Evolutionary conservation across 2,888 invertebrate species (phyloP).

Genomic region (Lithophane socia): DNA sequence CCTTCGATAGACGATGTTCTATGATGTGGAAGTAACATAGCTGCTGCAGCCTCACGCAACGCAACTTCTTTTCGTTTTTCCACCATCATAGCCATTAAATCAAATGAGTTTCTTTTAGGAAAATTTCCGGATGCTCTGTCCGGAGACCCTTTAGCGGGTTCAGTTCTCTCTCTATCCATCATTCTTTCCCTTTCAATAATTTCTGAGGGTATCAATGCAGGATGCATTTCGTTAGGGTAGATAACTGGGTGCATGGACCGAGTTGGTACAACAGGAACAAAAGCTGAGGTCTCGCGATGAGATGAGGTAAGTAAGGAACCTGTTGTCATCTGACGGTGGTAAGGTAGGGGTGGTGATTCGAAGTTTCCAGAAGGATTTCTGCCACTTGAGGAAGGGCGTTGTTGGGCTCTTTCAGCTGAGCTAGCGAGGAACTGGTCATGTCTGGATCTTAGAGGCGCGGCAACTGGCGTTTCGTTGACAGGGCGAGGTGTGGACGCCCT

Average conservation of each 20-base stretch:
- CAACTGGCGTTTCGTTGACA: conserved; percentile 84
- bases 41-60: conserved; percentile 93
- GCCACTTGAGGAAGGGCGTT: conserved; percentile 88
- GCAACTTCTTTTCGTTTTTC: conserved; percentile 96
- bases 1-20: conserved; percentile 88
- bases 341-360: conserved; percentile 92
- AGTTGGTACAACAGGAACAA: conserved; percentile 96
- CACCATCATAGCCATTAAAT: conserved; percentile 97
- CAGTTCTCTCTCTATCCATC: conserved; percentile 86
- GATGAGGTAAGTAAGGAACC: conserved; percentile 87
- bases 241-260: conserved; percentile 93
- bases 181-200: conserved; percentile 90
- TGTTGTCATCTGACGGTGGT: conserved; percentile 92
- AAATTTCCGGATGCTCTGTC: conserved; percentile 85
- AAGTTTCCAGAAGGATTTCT: conserved; percentile 89
- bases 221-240: conserved; percentile 93
- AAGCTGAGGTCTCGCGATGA: conserved; percentile 95
- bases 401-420: conserved; percentile 86
- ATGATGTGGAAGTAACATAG: conserved; percentile 92
- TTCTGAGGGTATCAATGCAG: conserved; percentile 91
- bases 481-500: conserved; percentile 89
- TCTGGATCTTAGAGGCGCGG: conserved; percentile 87
- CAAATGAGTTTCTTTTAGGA: conserved; percentile 91
- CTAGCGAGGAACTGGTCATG: conserved; percentile 91
- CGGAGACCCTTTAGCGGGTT: conserved; percentile 88